Evolutionary conservation across 2,888 invertebrate species (phyloP).

Genomic region (Heliconius ismenius): DNA sequence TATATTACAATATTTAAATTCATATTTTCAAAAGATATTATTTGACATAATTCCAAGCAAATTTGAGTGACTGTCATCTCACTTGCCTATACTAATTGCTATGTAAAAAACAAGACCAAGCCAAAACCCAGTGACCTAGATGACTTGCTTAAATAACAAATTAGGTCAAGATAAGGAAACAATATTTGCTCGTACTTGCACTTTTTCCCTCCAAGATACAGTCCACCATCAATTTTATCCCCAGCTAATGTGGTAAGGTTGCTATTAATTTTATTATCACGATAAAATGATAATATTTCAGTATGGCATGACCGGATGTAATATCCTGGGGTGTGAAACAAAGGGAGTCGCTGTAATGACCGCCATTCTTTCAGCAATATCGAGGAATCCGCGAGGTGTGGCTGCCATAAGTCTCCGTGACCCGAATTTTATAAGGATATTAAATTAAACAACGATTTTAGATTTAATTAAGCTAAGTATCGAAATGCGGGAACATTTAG

Average conservation of each 20-base stretch:
- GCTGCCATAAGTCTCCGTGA: conserved; percentile 60
- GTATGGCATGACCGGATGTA: conserved; percentile 76
- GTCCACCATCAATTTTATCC: conserved; percentile 46
- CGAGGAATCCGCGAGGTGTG: conserved; percentile 72
- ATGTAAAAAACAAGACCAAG: background rate
- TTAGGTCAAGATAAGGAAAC: conserved; percentile 16
- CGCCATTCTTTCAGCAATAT: conserved; percentile 66
- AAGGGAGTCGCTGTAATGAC: conserved; percentile 69
- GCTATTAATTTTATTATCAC: conserved; percentile 55
- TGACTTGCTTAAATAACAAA: conserved; percentile 1
- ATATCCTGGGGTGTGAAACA: conserved; percentile 70
- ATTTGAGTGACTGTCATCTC: too few relatives aligned
- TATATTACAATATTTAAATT: background rate
- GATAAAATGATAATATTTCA: conserved; percentile 75
- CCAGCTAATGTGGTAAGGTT: conserved; percentile 48
- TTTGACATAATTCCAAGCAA: background rate
- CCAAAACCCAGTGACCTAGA: conserved; percentile 1
- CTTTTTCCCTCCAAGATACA: conserved; percentile 36
- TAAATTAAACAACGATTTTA: conserved; percentile 63
- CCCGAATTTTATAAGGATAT: conserved; percentile 64
- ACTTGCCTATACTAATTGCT: background rate
- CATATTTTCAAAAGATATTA: background rate
- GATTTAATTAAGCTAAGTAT: conserved; percentile 62
- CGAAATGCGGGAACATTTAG: conserved; percentile 29
- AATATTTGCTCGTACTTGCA: background rate